phyloP scores from a whole-genome alignment of 2,888 invertebrate genomes.

The Latheticus oryzae region DNA sequence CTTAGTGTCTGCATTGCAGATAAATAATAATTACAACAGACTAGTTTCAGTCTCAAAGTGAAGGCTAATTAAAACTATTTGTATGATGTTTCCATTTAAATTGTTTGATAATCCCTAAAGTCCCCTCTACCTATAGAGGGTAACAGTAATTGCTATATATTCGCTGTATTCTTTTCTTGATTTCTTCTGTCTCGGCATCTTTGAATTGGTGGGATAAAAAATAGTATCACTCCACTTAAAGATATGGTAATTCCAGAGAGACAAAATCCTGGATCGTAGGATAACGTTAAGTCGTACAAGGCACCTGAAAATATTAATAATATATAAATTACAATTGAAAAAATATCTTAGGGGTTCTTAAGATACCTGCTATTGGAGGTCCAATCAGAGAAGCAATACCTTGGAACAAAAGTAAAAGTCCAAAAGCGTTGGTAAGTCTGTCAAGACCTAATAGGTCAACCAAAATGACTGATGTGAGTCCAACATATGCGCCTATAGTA shows the following conservation, averaged over 20 bases:
- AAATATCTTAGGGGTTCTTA: too few relatives aligned
- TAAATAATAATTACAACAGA: constrained; percentile 10
- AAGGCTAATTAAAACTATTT: constrained; percentile 3
- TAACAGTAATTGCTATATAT: constrained; percentile 55
- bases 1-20: constrained; percentile 26
- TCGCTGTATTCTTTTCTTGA: constrained; percentile 33
- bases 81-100: constrained; percentile 7
- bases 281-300: constrained; percentile 80
- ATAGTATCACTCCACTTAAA: constrained; percentile 88
- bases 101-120: constrained; percentile 18
- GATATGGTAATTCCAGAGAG: constrained; percentile 89
- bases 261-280: constrained; percentile 89
- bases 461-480: constrained; percentile 94
- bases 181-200: constrained; percentile 61
- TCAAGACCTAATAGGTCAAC: constrained; percentile 95
- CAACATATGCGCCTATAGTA: constrained; percentile 95
- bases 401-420: constrained; percentile 91
- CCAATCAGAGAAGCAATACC: constrained; percentile 94
- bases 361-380: constrained; percentile 90
- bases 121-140: constrained; percentile 8
- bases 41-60: constrained; percentile 5
- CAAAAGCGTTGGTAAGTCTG: constrained; percentile 93
- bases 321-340: too few relatives aligned
- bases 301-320: constrained; percentile 71
- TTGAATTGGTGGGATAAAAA: constrained; percentile 81